Evolutionary conservation across 2,113 vertebrate genomes (phyloP).

Genomic region (Turdus rufiventris): DNA sequence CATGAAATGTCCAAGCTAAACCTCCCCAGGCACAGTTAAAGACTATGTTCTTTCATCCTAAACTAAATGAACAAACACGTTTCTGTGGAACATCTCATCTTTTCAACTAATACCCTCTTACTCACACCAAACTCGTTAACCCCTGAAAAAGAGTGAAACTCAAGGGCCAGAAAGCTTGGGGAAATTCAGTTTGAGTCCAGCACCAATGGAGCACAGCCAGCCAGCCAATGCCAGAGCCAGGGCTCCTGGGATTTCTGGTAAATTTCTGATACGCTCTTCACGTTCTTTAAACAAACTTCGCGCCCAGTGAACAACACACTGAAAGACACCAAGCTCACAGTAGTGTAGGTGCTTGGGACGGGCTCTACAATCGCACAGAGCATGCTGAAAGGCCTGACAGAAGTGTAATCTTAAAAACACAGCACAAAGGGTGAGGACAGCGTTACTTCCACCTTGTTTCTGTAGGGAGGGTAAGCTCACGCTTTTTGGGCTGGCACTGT

Average conservation of each 20-base stretch:
- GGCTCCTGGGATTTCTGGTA: not conserved
- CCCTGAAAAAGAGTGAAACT: not conserved
- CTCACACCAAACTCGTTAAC: not conserved
- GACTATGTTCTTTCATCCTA: not conserved
- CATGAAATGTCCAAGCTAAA: not conserved
- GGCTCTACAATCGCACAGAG: rapidly evolving
- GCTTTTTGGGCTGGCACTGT: rapidly evolving
- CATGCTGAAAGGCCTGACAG: rapidly evolving
- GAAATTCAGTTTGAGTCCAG: not conserved
- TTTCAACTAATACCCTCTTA: not conserved
- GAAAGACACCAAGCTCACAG: rapidly evolving
- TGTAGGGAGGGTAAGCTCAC: rapidly evolving
- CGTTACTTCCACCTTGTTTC: not conserved
- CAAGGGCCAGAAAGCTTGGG: not conserved
- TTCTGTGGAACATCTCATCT: not conserved
- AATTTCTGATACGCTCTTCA: rapidly evolving
- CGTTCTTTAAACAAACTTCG: not conserved
- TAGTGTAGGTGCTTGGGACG: rapidly evolving
- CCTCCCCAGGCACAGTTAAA: too few relatives aligned
- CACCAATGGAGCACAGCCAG: rapidly evolving
- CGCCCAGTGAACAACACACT: rapidly evolving
- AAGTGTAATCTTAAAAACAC: not conserved
- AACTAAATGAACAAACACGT: not conserved
- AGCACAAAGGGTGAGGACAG: rapidly evolving
- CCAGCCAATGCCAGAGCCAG: rapidly evolving